These are phyloP conservation scores for Guaruba guarouba DNA, from an alignment of 2,113 vertebrate species.

Conservation along the genomic window DNA sequence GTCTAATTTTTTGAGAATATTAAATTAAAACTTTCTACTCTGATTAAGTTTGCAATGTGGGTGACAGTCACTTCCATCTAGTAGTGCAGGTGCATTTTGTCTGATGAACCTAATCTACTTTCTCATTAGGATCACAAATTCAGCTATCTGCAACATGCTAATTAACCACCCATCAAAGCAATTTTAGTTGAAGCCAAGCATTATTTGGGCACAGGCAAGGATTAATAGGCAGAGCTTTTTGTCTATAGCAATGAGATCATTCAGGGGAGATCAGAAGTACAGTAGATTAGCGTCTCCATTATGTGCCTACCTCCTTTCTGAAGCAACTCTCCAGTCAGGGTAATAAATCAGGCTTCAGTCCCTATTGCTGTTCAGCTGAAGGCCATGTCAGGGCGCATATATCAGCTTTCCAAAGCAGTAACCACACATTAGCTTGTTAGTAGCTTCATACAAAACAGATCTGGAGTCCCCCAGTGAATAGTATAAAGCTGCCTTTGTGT, in stretches of 20 bases:
- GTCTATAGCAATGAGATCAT: conserved; percentile 14
- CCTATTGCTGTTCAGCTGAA: not conserved
- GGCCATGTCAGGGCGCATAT: not conserved
- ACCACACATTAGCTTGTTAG: conserved; percentile 15
- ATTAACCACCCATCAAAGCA: conserved; percentile 3
- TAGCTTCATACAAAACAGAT: not conserved
- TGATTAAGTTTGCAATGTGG: not conserved
- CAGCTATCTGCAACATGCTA: not conserved
- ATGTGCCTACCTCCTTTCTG: not conserved
- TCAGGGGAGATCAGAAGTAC: conserved; percentile 37
- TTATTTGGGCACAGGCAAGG: not conserved
- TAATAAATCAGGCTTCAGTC: conserved; percentile 19
- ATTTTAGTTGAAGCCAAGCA: not conserved
- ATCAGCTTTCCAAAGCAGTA: conserved; percentile 17
- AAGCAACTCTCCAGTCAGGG: not conserved
- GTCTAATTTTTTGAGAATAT: not conserved
- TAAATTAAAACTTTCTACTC: not conserved
- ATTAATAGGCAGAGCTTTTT: not conserved
- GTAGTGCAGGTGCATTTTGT: not conserved
- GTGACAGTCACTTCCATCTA: not conserved
- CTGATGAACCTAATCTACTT: not conserved
- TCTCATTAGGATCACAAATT: not conserved
- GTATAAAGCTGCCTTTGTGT: not conserved
- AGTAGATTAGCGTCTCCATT: conserved; percentile 19
- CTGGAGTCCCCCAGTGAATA: not conserved